A percentile compares a stretch with the other conserved stretches of the same genome.
phyloP scores from a whole-genome alignment of 2,797 vertebrate genomes.

The Ciconia nigra region DNA sequence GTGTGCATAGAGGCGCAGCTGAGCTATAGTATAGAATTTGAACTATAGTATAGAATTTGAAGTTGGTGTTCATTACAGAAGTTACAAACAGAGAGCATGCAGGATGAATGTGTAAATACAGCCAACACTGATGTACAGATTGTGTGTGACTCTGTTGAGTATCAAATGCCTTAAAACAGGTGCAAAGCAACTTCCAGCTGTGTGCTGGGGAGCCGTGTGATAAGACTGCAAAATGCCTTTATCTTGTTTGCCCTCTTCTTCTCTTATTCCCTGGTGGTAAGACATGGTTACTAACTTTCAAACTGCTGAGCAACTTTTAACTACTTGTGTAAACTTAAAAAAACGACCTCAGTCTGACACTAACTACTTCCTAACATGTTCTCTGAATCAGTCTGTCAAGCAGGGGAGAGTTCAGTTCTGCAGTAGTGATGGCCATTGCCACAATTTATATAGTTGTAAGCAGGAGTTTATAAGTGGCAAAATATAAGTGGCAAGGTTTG shows the following conservation, averaged over 20 bases:
- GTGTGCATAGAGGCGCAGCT: neutral
- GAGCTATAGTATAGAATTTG: neutral
- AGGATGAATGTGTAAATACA: neutral
- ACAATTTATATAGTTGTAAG: neutral
- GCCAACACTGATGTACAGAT: neutral
- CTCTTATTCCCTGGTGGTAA: neutral
- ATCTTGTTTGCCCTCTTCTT: neutral
- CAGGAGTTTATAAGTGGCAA: neutral
- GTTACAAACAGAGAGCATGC: neutral
- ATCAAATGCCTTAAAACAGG: neutral
- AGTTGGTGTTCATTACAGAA: neutral
- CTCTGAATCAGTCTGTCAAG: neutral
- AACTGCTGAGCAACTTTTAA: neutral
- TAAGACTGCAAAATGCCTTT: neutral
- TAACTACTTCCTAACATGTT: neutral
- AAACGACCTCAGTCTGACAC: neutral
- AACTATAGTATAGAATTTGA: neutral
- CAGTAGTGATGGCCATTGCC: neutral
- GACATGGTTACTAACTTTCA: neutral
- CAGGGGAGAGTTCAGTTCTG: neutral
- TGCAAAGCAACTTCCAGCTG: neutral
- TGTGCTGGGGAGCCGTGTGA: neutral
- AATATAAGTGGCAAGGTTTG: neutral
- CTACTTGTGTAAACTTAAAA: neutral
- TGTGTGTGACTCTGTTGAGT: neutral